Conservation (phyloP, 92 coral and sea anemone genomes). For the Epizoanthus stellaris region DNA sequence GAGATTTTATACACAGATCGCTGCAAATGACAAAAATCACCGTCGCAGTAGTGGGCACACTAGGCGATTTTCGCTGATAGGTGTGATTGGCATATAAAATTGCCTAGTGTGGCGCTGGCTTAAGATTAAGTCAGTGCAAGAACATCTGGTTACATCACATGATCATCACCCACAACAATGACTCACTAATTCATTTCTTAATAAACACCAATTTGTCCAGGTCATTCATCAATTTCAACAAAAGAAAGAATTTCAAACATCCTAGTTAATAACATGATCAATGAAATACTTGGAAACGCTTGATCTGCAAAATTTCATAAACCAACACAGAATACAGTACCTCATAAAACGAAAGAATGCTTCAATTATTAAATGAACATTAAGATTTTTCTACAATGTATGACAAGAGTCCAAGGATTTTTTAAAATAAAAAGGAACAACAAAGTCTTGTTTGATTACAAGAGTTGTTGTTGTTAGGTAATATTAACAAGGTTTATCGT, state of each 20-base stretch:
- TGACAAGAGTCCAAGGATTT: not conserved
- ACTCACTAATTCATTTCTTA: too few relatives aligned
- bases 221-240: not conserved
- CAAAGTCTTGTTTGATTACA: too few relatives aligned
- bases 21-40: too few relatives aligned
- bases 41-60: too few relatives aligned
- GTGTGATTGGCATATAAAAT: too few relatives aligned
- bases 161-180: not conserved
- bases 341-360: not conserved
- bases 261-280: too few relatives aligned
- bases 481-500: not conserved
- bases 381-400: not conserved
- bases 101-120: too few relatives aligned
- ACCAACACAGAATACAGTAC: not conserved
- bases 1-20: too few relatives aligned
- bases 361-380: not conserved
- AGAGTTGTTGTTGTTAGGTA: too few relatives aligned
- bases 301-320: not conserved
- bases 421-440: too few relatives aligned
- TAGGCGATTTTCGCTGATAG: too few relatives aligned
- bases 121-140: too few relatives aligned
- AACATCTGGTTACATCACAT: not conserved
- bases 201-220: not conserved
- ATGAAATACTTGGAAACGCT: not conserved
- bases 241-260: constrained; percentile 4